phyloP scores from a whole-genome alignment of 2,888 invertebrate species.

The Plebejus anna region DNA sequence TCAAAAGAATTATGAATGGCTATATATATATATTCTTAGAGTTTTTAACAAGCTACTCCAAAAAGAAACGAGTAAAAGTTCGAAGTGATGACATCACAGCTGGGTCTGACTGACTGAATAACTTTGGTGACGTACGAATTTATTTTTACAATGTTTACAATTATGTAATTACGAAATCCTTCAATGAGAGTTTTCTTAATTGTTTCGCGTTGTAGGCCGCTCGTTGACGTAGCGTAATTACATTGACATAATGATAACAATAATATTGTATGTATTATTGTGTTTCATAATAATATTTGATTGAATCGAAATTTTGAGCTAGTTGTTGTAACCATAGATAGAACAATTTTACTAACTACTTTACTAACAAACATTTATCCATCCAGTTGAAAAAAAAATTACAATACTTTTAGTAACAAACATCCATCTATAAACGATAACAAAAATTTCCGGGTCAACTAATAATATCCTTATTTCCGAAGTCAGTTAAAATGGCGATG shows the following conservation, averaged over 20 bases:
- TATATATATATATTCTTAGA: neutral
- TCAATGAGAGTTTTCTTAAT: neutral
- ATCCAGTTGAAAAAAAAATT: too few relatives aligned
- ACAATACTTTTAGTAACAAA: too few relatives aligned
- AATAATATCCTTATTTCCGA: neutral
- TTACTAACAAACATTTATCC: too few relatives aligned
- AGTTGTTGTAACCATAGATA: too few relatives aligned
- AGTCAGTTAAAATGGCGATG: neutral
- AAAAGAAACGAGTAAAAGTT: neutral
- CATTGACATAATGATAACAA: too few relatives aligned
- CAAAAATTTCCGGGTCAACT: neutral
- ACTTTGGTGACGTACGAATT: neutral
- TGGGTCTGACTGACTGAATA: neutral
- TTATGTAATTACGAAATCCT: constrained; percentile 1
- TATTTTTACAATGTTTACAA: neutral
- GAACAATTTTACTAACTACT: too few relatives aligned
- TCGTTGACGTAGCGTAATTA: neutral
- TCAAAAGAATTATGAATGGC: neutral
- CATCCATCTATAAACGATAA: too few relatives aligned
- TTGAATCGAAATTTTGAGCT: too few relatives aligned
- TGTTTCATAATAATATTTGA: too few relatives aligned
- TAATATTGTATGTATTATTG: too few relatives aligned
- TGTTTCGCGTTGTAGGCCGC: neutral
- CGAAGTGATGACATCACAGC: neutral
- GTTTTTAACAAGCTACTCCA: neutral